Percentiles rank a stretch among this genome's conserved stretches.
These are phyloP conservation scores for Mycetomoellerius zeteki DNA, from an alignment of 1,140 invertebrate genomes.

Conservation along the genomic window DNA sequence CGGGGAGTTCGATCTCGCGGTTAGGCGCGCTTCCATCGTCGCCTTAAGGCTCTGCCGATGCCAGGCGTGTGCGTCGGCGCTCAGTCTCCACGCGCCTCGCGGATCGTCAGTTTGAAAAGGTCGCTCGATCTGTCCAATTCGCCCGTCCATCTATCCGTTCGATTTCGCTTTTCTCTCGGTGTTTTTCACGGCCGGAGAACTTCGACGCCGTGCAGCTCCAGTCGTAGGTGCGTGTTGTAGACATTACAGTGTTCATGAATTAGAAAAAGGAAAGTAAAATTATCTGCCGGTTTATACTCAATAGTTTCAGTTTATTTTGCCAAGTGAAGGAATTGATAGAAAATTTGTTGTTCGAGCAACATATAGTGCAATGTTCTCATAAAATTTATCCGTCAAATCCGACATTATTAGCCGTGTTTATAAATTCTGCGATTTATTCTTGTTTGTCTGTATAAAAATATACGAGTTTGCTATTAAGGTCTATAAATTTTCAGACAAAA, in stretches of 20 bases:
- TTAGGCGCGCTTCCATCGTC: constrained; percentile 67
- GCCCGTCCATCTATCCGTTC: constrained; percentile 34
- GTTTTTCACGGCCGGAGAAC: neutral
- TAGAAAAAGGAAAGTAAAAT: neutral
- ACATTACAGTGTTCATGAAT: neutral
- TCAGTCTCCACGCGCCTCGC: constrained; percentile 78
- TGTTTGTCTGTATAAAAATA: neutral
- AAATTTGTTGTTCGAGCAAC: neutral
- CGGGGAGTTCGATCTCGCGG: constrained; percentile 79
- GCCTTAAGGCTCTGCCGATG: constrained; percentile 72
- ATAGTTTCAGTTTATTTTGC: neutral
- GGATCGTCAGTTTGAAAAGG: constrained; percentile 73
- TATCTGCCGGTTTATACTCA: neutral
- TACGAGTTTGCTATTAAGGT: neutral
- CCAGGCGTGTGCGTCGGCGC: constrained; percentile 73
- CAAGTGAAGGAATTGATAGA: neutral
- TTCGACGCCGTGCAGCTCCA: neutral
- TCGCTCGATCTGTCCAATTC: constrained; percentile 53
- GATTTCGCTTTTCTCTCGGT: constrained; percentile 35
- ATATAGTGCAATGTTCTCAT: neutral
- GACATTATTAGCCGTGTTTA: too few relatives aligned
- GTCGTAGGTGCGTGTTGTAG: neutral
- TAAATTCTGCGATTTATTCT: neutral
- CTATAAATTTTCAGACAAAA: neutral
- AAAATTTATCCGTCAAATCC: neutral